Conservation (phyloP, 2,797 vertebrate species). For the Sylvilagus floridanus region DNA sequence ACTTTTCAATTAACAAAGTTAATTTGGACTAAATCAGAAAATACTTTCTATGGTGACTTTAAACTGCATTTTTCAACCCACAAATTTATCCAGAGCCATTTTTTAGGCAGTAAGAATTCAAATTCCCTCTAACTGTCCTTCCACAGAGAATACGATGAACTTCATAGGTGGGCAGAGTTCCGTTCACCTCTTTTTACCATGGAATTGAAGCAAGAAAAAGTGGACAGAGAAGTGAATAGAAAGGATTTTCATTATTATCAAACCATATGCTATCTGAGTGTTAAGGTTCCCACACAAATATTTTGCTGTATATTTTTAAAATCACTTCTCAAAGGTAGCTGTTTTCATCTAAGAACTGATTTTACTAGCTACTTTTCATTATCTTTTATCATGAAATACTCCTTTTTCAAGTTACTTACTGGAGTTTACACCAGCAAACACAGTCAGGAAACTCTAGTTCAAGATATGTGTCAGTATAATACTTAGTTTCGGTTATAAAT, state of each 20-base stretch:
- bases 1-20: slow-evolving; percentile 65
- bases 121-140: slow-evolving; percentile 13
- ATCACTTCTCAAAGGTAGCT: slow-evolving; percentile 50
- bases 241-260: slow-evolving; percentile 39
- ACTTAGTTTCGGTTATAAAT: slow-evolving; percentile 55
- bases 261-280: not conserved
- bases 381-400: slow-evolving; percentile 58
- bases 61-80: slow-evolving; percentile 54
- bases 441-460: slow-evolving; percentile 19
- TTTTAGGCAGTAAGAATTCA: slow-evolving; percentile 51
- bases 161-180: not conserved
- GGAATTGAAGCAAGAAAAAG: not conserved
- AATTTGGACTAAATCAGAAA: slow-evolving; percentile 55
- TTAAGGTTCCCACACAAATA: slow-evolving; percentile 57
- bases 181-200: not conserved
- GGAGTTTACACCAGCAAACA: slow-evolving; percentile 61
- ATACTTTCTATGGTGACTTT: slow-evolving; percentile 57
- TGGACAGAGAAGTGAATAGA: not conserved
- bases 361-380: slow-evolving; percentile 26
- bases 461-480: slow-evolving; percentile 54
- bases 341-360: slow-evolving; percentile 29
- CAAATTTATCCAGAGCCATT: slow-evolving; percentile 48
- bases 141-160: not conserved
- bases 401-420: slow-evolving; percentile 49
- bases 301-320: slow-evolving; percentile 48